phyloP scores from a whole-genome alignment of 2,797 vertebrate species.

The Falco columbarius region DNA sequence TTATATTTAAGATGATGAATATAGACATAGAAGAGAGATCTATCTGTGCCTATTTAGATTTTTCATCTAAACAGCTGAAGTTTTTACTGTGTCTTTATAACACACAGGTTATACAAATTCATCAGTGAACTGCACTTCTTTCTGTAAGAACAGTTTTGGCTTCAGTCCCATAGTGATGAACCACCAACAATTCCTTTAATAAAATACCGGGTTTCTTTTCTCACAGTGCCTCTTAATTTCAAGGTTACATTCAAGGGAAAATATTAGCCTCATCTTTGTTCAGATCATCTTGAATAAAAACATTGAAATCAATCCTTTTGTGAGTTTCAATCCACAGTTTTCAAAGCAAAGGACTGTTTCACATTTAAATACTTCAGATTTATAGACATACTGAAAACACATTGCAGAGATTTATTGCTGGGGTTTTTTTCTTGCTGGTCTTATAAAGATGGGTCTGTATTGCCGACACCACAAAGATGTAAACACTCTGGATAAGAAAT shows the following conservation, averaged over 20 bases:
- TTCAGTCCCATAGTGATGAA: background rate
- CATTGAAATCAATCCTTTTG: background rate
- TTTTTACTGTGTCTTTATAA: background rate
- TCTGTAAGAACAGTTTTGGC: background rate
- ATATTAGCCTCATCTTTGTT: slow-evolving; percentile 1
- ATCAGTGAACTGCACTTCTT: background rate
- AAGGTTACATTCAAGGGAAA: background rate
- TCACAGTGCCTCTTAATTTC: background rate
- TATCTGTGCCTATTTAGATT: background rate
- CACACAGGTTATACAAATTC: background rate
- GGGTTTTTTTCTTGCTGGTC: slow-evolving; percentile 7
- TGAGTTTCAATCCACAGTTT: slow-evolving; percentile 5
- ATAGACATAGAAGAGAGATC: background rate
- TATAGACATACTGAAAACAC: slow-evolving; percentile 62
- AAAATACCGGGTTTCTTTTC: background rate
- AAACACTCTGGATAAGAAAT: slow-evolving; percentile 60
- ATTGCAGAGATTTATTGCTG: slow-evolving; percentile 61
- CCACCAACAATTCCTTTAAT: background rate
- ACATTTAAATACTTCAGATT: slow-evolving; percentile 58
- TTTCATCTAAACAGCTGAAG: background rate
- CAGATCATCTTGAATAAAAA: slow-evolving; percentile 21
- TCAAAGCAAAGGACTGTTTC: slow-evolving; percentile 42
- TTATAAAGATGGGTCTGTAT: slow-evolving; percentile 54
- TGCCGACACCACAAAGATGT: slow-evolving; percentile 67
- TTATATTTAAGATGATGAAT: background rate